phyloP scores from a whole-genome alignment of 2,113 vertebrate species.

The Rhinichthys klamathensis region DNA sequence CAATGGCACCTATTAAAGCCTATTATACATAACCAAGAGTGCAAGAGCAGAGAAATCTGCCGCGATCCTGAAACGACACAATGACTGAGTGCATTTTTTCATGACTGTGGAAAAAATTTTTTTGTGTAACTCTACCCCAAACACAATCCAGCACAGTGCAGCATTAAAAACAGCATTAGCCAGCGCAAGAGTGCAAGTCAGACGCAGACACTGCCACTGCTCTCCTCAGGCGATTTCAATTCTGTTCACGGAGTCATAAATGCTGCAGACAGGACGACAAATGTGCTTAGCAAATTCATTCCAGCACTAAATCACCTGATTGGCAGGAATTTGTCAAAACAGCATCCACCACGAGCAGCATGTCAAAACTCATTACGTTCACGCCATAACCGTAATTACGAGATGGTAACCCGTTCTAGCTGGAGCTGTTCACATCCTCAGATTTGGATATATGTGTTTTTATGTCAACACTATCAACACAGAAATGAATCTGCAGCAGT shows the following conservation, averaged over 20 bases:
- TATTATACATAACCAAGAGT: neutral
- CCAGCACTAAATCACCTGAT: slow-evolving; percentile 33
- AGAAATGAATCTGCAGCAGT: too few relatives aligned
- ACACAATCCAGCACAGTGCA: neutral
- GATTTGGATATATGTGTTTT: too few relatives aligned
- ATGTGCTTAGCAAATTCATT: slow-evolving; percentile 10
- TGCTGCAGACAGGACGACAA: slow-evolving; percentile 4
- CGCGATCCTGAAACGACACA: neutral
- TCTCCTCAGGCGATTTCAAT: neutral
- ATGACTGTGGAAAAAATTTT: neutral
- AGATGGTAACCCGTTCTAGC: too few relatives aligned
- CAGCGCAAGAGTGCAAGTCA: neutral
- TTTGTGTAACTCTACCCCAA: neutral
- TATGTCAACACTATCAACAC: too few relatives aligned
- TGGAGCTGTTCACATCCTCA: too few relatives aligned
- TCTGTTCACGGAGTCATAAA: neutral
- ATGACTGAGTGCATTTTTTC: neutral
- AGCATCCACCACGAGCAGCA: slow-evolving; percentile 28
- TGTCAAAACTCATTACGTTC: slow-evolving; percentile 11
- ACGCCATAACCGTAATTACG: too few relatives aligned
- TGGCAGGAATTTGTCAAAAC: slow-evolving; percentile 43
- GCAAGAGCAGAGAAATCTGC: neutral
- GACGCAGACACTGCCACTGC: neutral
- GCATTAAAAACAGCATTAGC: slow-evolving; percentile 11
- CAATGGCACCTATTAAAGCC: neutral